Evolutionary conservation across 2,888 invertebrate genomes (phyloP).

Genomic region (Coenonympha arcania): DNA sequence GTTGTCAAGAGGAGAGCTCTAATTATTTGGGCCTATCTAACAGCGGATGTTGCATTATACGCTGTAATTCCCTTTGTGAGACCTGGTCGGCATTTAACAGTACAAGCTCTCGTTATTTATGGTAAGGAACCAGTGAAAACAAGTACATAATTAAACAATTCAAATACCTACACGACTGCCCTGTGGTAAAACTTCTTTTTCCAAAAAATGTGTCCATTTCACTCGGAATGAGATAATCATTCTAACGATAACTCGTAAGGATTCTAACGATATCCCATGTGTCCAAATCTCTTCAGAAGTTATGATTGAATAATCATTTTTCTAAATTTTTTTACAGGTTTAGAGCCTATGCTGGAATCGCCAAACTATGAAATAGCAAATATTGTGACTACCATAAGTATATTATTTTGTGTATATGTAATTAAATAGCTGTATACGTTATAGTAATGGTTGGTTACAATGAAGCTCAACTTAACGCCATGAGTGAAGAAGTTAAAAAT

Average conservation of each 20-base stretch:
- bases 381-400: slow-evolving; percentile 25
- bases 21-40: slow-evolving; percentile 41
- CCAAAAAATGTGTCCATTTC: no score
- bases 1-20: slow-evolving; percentile 43
- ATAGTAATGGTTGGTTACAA: slow-evolving; percentile 43
- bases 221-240: no score
- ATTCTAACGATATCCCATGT: no score
- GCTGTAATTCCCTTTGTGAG: slow-evolving; percentile 31
- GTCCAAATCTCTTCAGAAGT: background rate
- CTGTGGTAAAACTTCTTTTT: no score
- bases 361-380: slow-evolving; percentile 47
- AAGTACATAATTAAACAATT: no score
- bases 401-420: slow-evolving; percentile 34
- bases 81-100: slow-evolving; percentile 39
- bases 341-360: slow-evolving; percentile 45
- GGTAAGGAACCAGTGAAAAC: no score
- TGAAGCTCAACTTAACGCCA: slow-evolving; percentile 45
- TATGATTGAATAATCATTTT: background rate
- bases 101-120: slow-evolving; percentile 35
- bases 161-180: no score
- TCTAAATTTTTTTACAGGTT: slow-evolving; percentile 32
- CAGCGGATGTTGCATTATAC: slow-evolving; percentile 38
- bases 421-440: slow-evolving; percentile 40
- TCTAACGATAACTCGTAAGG: no score
- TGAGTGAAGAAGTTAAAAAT: slow-evolving; percentile 40